These are phyloP conservation scores for Pimephales promelas DNA, from an alignment of 2,113 vertebrate genomes.

Conservation along the genomic window DNA sequence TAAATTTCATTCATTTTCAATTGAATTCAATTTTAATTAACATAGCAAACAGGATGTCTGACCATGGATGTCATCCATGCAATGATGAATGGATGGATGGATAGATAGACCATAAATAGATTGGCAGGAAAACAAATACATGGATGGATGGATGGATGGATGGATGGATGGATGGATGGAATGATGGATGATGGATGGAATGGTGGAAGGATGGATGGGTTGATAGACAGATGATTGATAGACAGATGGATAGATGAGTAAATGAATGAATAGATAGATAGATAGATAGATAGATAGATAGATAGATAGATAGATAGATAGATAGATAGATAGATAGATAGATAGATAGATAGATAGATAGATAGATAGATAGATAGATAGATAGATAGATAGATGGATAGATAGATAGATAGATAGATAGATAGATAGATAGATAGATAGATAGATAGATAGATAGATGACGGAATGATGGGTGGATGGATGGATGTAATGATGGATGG, in stretches of 20 bases:
- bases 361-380: no score
- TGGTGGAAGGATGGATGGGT: no score
- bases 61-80: no score
- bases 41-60: not conserved
- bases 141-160: no score
- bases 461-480: not conserved
- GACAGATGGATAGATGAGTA: no score
- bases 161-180: rapidly evolving
- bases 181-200: no score
- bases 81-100: not conserved
- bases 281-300: not conserved
- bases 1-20: not conserved
- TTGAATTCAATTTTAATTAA: not conserved
- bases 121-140: no score
- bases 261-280: no score
- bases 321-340: not conserved
- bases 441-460: not conserved
- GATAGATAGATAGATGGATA: rapidly evolving
- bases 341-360: no score
- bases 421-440: not conserved
- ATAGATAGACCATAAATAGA: no score
- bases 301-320: rapidly evolving
- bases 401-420: not conserved
- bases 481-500: not conserved
- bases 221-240: no score